phyloP scores from a whole-genome alignment of 2,888 invertebrate species.

The Ectemnius cavifrons region DNA sequence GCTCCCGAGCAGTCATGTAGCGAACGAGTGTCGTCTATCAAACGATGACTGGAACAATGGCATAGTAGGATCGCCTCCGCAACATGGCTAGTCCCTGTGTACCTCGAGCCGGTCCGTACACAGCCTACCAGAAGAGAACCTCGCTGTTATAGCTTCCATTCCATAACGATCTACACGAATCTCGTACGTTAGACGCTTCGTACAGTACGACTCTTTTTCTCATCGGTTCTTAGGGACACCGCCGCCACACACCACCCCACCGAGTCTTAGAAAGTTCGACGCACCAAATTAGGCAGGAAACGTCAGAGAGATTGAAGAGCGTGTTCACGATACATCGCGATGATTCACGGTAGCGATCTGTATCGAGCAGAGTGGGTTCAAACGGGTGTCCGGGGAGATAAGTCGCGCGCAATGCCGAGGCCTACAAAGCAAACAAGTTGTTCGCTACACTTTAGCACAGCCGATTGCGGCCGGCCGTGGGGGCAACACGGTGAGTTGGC shows the following conservation, averaged over 20 bases:
- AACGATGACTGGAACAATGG: conserved; percentile 68
- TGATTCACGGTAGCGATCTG: conserved; percentile 6
- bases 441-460: conserved; percentile 68
- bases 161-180: conserved; percentile 59
- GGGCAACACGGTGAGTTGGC: conserved; percentile 32
- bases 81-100: conserved; percentile 46
- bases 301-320: background rate
- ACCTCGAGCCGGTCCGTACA: conserved; percentile 33
- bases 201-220: background rate
- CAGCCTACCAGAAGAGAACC: conserved; percentile 43
- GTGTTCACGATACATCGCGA: background rate
- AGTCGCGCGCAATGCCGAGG: background rate
- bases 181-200: conserved; percentile 28
- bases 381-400: background rate
- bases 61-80: conserved; percentile 51
- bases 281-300: background rate
- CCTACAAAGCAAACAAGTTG: conserved; percentile 66
- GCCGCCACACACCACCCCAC: no score
- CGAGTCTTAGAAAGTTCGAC: background rate
- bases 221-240: no score
- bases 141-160: conserved; percentile 66
- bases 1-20: conserved; percentile 63
- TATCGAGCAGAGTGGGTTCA: background rate
- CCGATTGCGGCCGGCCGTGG: conserved; percentile 7
- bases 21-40: conserved; percentile 69